phyloP scores from a whole-genome alignment of 2,888 invertebrate species.

The Drosophila macrothrix region DNA sequence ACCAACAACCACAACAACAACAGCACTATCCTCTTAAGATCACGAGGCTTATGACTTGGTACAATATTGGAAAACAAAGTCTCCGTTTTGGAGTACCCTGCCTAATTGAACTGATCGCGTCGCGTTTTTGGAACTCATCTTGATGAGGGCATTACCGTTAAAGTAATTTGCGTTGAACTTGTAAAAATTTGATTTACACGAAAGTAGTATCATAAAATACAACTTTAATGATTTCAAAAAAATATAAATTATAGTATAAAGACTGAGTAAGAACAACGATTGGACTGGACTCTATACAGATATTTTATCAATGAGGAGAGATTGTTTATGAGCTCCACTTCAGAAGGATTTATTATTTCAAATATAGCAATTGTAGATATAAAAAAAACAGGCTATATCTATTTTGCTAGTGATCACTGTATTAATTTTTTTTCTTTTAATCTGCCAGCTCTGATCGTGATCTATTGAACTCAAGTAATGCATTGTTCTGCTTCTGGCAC shows the following conservation, averaged over 20 bases:
- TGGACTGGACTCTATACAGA: not conserved
- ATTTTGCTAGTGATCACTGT: slow-evolving; percentile 1
- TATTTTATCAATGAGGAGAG: no score
- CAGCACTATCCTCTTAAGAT: not conserved
- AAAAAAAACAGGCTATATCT: not conserved
- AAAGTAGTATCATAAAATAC: not conserved
- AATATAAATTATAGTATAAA: not conserved
- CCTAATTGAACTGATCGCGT: slow-evolving; percentile 59
- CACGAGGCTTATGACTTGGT: not conserved
- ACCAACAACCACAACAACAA: slow-evolving; percentile 11
- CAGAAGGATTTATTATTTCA: not conserved
- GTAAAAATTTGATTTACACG: not conserved
- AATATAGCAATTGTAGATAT: not conserved
- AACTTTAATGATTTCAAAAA: not conserved
- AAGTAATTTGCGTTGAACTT: not conserved
- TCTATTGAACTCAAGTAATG: slow-evolving; percentile 60
- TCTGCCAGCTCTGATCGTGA: slow-evolving; percentile 51
- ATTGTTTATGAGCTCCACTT: not conserved
- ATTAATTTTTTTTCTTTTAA: slow-evolving; percentile 6
- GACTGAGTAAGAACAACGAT: not conserved
- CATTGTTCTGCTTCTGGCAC: slow-evolving; percentile 66
- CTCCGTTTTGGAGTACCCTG: slow-evolving; percentile 18
- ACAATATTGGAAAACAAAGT: slow-evolving; percentile 1
- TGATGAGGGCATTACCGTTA: slow-evolving; percentile 19
- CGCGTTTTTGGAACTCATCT: slow-evolving; percentile 27